Base-by-base conservation (phyloP, 2,888 invertebrate genomes). In the Limnephilus lunatus region DNA sequence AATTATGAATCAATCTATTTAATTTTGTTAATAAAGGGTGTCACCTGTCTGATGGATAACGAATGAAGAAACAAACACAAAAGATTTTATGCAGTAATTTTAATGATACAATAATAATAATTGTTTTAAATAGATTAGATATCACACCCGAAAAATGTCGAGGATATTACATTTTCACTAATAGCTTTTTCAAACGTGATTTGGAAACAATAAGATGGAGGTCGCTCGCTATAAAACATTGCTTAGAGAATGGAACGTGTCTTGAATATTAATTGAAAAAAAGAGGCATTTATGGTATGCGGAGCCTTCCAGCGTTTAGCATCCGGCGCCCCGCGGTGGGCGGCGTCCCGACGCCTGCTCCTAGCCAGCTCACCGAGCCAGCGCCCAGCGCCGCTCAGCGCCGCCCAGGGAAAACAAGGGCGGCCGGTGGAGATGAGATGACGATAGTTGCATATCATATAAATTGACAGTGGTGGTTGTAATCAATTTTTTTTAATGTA, bases 191-290 rank as follows among this genome's bases (percentile, higher is more conserved):
- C 53, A 82, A 48, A 83, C 48, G 44, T 88, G 91, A 91, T 86
- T 87, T 86, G 85, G 88, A 88, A 91, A 91, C 89, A 92, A 86
- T 90, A 92, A 68, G 91, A 85, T 31, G 48, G 35, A 89, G 80
- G 81, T 89, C 89, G 81, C 83, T 53, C 90, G 90, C 30, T 48
- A 48, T 90, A 90, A 90, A 83, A 32, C 90, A 83, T 83, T 81
- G 53, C 90, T 90, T 83, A 31, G 90, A 90, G 68, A 87, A 87
- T 53, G 93, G 92, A 93, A 91, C 92, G 93, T 92, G 93, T 91
- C 89, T 92, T 92, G 93, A 93, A 93, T 93, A 93, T 93, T 92
- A 93, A 93, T 93, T 92, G 92, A 91, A 93, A 93, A 44, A 93
- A 92, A 92, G 85, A 87, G 87, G 85, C 91, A 86, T 89, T 92